A percentile compares a stretch with the other conserved stretches of the same genome.
These are phyloP conservation scores for Epizoanthus ramosus DNA, from an alignment of 92 coral and sea anemone genomes.

Conservation along the genomic window DNA sequence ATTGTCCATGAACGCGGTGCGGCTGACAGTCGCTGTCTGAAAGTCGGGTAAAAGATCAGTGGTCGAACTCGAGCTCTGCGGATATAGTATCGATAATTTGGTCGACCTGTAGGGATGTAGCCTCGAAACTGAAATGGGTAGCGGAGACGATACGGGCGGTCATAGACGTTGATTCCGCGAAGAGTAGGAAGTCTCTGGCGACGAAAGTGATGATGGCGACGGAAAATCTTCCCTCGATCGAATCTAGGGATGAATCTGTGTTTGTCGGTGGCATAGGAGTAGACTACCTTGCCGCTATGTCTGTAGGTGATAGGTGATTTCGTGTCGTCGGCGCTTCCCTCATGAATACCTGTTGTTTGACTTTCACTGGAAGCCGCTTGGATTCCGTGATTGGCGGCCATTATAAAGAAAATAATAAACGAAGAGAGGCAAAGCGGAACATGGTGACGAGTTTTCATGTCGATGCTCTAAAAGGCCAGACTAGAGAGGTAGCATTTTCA, in stretches of 20 bases:
- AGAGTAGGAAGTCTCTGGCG: slow-evolving; percentile 2
- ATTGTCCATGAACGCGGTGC: slow-evolving; percentile 9
- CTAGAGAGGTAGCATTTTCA: slow-evolving; percentile 11
- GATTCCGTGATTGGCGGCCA: not conserved
- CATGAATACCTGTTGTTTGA: slow-evolving; percentile 35
- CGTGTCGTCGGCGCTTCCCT: slow-evolving; percentile 3
- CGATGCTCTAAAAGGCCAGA: not conserved
- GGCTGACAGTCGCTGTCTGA: not conserved
- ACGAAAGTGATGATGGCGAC: slow-evolving; percentile 10
- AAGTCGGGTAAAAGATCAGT: slow-evolving; percentile 9
- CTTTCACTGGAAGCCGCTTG: slow-evolving; percentile 36
- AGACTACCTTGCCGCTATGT: slow-evolving; percentile 59
- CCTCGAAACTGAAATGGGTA: slow-evolving; percentile 28
- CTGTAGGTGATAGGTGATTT: not conserved
- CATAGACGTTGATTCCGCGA: slow-evolving; percentile 1
- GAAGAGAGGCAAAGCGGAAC: not conserved
- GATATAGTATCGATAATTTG: slow-evolving; percentile 5
- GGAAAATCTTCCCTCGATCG: slow-evolving; percentile 5
- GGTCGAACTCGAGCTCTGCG: slow-evolving; percentile 28
- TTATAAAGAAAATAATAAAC: slow-evolving; percentile 10
- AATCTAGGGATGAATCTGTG: slow-evolving; percentile 52
- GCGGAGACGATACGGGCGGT: slow-evolving; percentile 18
- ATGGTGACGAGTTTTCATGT: not conserved
- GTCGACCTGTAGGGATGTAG: slow-evolving; percentile 14
- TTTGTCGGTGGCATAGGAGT: slow-evolving; percentile 64